Percentiles rank a stretch among this genome's conserved stretches.
Evolutionary conservation across 2,113 vertebrate species (phyloP).

Genomic region (Solea senegalensis): DNA sequence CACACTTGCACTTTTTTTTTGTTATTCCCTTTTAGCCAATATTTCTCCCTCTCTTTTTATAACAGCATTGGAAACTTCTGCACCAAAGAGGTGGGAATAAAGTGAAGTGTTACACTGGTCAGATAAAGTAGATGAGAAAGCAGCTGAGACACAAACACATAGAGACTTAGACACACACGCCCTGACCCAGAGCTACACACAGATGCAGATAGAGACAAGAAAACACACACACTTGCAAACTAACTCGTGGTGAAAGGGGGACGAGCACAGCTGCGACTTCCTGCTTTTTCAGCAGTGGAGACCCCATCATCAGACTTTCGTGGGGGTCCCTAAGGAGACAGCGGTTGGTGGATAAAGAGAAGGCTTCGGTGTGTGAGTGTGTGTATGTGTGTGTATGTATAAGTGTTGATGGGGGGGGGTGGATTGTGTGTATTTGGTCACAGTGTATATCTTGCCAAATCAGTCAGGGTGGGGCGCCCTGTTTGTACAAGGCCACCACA

Average conservation of each 20-base stretch:
- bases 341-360: slow-evolving; percentile 34
- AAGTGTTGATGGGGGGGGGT: slow-evolving; percentile 7
- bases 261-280: slow-evolving; percentile 76
- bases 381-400: background rate
- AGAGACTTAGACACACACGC: slow-evolving; percentile 15
- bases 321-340: slow-evolving; percentile 52
- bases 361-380: background rate
- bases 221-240: slow-evolving; percentile 16
- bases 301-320: slow-evolving; percentile 54
- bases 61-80: slow-evolving; percentile 60
- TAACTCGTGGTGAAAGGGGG: slow-evolving; percentile 53
- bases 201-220: slow-evolving; percentile 16
- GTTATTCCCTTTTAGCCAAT: slow-evolving; percentile 47
- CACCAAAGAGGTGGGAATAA: slow-evolving; percentile 46
- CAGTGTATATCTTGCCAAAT: slow-evolving; percentile 5
- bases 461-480: background rate
- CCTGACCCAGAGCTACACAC: slow-evolving; percentile 26
- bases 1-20: slow-evolving; percentile 47
- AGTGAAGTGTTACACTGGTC: slow-evolving; percentile 41
- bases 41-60: slow-evolving; percentile 33
- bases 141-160: slow-evolving; percentile 41
- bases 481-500: background rate
- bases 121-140: slow-evolving; percentile 51
- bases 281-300: slow-evolving; percentile 63
- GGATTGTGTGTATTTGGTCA: background rate